These are phyloP conservation scores for Smithornis capensis DNA, from an alignment of 2,113 vertebrate genomes.

Conservation along the genomic window DNA sequence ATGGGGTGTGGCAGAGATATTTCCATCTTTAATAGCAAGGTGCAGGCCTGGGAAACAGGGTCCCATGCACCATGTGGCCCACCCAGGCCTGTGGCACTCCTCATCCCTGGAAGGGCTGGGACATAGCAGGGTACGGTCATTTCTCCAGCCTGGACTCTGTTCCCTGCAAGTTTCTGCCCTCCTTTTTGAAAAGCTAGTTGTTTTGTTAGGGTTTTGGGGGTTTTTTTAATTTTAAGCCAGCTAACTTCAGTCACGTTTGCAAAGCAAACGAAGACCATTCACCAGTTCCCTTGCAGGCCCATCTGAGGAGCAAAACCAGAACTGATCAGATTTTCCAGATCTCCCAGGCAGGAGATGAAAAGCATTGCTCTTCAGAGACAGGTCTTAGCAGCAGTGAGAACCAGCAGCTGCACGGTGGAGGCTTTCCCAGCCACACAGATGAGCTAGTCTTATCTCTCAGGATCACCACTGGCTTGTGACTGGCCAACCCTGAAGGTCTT, in stretches of 20 bases:
- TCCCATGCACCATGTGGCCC: rapidly evolving
- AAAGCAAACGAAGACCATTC: neutral
- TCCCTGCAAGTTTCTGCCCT: neutral
- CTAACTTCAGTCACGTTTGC: neutral
- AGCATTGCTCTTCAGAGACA: neutral
- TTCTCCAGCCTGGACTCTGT: neutral
- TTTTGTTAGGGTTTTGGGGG: neutral
- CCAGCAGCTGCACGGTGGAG: neutral
- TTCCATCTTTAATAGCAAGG: rapidly evolving
- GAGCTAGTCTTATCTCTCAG: neutral
- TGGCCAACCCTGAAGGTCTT: neutral
- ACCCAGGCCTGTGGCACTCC: neutral
- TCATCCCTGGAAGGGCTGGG: neutral
- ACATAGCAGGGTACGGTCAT: neutral
- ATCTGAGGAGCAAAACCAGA: neutral
- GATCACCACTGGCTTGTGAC: neutral
- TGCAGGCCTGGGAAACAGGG: neutral
- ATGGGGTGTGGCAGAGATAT: neutral
- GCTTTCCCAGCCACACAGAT: neutral
- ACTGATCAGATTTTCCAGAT: neutral
- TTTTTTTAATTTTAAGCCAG: neutral
- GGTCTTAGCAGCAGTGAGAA: neutral
- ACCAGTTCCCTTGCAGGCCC: neutral
- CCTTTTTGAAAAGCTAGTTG: neutral
- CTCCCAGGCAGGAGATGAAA: neutral